Evolutionary conservation across 2,113 vertebrate genomes (phyloP), one percentile per base, ranked within the genome.

Genomic region (Ceratotherium simum): DNA sequence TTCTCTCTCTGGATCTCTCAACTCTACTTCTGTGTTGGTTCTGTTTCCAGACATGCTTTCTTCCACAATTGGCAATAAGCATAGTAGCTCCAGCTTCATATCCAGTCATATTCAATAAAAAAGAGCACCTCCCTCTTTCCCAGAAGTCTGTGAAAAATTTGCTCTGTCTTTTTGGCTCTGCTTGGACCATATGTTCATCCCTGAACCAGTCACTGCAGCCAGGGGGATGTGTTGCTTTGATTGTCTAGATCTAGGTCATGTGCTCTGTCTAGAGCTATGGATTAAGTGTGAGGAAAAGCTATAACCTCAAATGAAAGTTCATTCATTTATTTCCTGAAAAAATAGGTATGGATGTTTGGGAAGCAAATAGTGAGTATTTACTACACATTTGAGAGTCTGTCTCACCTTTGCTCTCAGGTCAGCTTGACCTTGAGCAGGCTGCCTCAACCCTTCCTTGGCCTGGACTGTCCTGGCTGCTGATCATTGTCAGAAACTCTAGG

Each of bases 31-130:
- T 79, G 51, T 62, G 39, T 56, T 42, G 11, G 58, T 78, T 96
- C 65, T 95, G 51, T 75, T 95, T 94, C 79, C 62, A 36, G 75
- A 90, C 36, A 60, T 48, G 17, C 46, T 36, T 91, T 93, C 88
- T 84, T 62, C 36, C 70, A 91, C 51, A 39, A 0, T 4, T 62
- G 85, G 36, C 14, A 29, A 25, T 12, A n/a, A 73, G 23, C 75
- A 64, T 1, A 1, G 60, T 17, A 6, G 11, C 29, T 78, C 31
- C 3, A 31, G 27, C 54, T 64, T 95, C 16, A 25, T 21, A 56
- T 54, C 33, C 23, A n/a, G 27, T 36, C 80, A 31, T 36, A 14
- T 33, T 75, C 27, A 48, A 8, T 7, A 54, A 23, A 42, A 29
- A 82, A 72, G 79, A 21, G 39, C 8, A 54, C 29, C 36, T 64